Percentiles rank a stretch among this genome's conserved stretches.
Evolutionary conservation across 1,140 invertebrate species (phyloP).

Genomic region (Ctenoplectra terminalis): DNA sequence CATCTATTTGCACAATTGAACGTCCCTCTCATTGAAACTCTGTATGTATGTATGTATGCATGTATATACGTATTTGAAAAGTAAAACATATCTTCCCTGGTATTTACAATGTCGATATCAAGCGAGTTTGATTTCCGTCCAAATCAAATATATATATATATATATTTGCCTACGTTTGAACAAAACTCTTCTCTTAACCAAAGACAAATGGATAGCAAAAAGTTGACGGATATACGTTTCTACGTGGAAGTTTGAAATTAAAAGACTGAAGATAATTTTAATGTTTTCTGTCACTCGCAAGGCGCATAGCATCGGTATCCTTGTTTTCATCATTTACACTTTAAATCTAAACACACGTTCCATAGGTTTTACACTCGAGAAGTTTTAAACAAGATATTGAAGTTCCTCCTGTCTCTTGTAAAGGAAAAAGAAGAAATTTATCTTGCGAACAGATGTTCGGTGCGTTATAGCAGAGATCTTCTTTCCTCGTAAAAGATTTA

Average conservation of each 20-base stretch:
- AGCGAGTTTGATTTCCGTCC: not conserved
- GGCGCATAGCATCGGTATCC: not conserved
- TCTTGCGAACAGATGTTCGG: conserved; percentile 10
- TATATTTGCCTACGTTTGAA: no score
- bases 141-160: no score
- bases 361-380: conserved; percentile 17
- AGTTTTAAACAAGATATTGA: conserved; percentile 37
- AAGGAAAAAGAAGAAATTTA: conserved; percentile 19
- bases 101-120: not conserved
- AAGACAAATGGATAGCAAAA: no score
- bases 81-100: not conserved
- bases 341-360: not conserved
- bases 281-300: not conserved
- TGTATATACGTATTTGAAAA: not conserved
- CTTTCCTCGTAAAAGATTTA: conserved; percentile 31
- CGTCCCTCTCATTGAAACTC: not conserved
- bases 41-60: not conserved
- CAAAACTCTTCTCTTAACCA: no score
- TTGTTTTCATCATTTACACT: conserved; percentile 11
- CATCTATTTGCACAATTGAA: conserved; percentile 33
- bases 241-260: no score
- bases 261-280: not conserved
- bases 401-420: conserved; percentile 18
- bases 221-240: no score
- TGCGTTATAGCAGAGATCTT: conserved; percentile 9